Conservation (phyloP, 2,113 vertebrate genomes). For the Elephantulus edwardii region DNA sequence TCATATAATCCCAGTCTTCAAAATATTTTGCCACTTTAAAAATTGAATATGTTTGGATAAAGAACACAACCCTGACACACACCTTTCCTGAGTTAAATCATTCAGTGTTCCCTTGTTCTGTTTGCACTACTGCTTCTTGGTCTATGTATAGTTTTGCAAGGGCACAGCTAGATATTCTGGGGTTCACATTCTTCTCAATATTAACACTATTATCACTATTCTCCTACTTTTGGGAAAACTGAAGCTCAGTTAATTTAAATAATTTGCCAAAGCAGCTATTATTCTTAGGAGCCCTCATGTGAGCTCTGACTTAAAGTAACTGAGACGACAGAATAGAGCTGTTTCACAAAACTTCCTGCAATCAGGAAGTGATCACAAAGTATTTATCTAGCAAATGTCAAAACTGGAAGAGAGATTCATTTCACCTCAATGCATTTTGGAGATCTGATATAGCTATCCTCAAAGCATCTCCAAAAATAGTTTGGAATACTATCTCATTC, state of each 20-base stretch:
- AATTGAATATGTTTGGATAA: too few species aligned
- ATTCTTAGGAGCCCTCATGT: neutral
- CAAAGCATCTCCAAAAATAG: neutral
- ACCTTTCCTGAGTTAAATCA: too few species aligned
- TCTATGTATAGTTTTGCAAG: too few species aligned
- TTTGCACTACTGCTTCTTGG: too few species aligned
- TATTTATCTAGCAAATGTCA: neutral
- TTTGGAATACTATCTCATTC: neutral
- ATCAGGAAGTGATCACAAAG: neutral
- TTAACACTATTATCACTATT: neutral
- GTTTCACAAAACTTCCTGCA: neutral
- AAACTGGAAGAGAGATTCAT: neutral
- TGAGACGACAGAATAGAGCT: neutral
- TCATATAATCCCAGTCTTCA: too few species aligned
- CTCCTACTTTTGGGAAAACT: conserved; percentile 12
- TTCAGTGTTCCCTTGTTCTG: too few species aligned
- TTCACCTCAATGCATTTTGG: neutral
- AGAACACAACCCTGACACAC: too few species aligned
- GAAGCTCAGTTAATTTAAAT: neutral
- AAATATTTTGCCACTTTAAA: too few species aligned
- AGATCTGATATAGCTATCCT: neutral
- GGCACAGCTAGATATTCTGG: too few species aligned
- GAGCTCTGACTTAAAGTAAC: neutral
- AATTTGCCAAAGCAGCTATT: neutral
- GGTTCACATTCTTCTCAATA: too few species aligned